Base-by-base conservation (phyloP, 2,113 vertebrate genomes). In the Chiloscyllium plagiosum region DNA sequence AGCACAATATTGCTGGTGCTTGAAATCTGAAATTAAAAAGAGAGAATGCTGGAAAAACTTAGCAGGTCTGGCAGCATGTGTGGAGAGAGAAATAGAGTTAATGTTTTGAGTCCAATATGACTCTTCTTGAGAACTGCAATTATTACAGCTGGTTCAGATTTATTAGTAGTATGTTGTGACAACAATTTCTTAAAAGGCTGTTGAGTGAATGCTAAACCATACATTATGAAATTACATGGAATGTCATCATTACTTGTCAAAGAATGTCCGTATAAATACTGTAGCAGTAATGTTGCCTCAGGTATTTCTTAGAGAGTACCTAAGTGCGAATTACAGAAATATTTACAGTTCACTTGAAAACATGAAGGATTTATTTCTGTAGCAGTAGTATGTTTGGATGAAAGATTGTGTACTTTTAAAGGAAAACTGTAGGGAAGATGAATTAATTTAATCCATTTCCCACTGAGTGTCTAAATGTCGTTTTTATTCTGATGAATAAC, bases 401-500 rank as follows among this genome's bases (percentile, higher is more conserved):
- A 93, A 93, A 66, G 33, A 37, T 66, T 66, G 33, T 68, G 56
- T 92, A 29, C 56, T 65, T 92, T 66, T 37, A 66, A 37, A n/a
- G 19, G 61, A 93, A 93, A 83, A 68, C n/a, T 66, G 61, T 66
- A 68, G 33, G 89, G 89, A 93, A 72, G 66, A 42, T 68, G 92
- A 95, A 72, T 95, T 68, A 24, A 95, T 95, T 72, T 22, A 69
- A 24, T 47, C 12, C 37, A 70, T 94, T 94, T 94, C 66, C 33
- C 65, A 13, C 93, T 26, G 68, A 95, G 42, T 95, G 93, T 93
- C 92, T 96, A 96, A 97, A 96, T 98, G 97, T 98, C 97, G 96
- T 97, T 97, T 97, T 98, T 97, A 97, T 98, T 97, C 96, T 97
- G 96, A 96, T 98, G 97, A 98, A 97, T 97, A 97, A 97, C 97